Evolutionary conservation across 1,140 invertebrate genomes (phyloP).

Genomic region (Melanaphis sacchari): DNA sequence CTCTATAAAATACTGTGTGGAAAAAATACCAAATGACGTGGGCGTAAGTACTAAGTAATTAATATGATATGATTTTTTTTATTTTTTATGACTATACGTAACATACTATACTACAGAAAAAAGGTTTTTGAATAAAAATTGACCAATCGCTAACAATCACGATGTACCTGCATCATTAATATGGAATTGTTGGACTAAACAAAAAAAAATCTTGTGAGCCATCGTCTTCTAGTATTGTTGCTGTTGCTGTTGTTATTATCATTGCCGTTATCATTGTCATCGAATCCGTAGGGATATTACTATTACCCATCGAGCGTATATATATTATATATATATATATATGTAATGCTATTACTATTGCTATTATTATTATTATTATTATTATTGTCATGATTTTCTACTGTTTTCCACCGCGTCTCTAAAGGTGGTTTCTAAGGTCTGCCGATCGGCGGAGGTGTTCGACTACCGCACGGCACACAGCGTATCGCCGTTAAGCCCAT

Average conservation of each 20-base stretch:
- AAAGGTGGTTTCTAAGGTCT: neutral
- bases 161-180: neutral
- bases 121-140: neutral
- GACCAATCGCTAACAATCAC: neutral
- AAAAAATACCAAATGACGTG: neutral
- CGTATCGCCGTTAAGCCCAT: neutral
- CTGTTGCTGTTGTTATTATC: neutral
- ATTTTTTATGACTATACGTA: neutral
- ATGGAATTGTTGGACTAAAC: neutral
- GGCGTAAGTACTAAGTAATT: no score
- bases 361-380: neutral
- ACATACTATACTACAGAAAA: neutral
- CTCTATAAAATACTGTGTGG: neutral
- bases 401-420: neutral
- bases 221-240: neutral
- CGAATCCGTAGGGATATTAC: slow-evolving; percentile 1
- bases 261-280: neutral
- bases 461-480: neutral
- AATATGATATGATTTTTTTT: neutral
- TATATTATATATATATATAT: neutral
- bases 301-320: neutral
- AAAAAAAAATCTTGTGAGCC: neutral
- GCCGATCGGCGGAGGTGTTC: neutral
- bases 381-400: neutral
- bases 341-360: neutral